Evolutionary conservation across 2,113 vertebrate species (phyloP).

Genomic region (Vidua chalybeata): DNA sequence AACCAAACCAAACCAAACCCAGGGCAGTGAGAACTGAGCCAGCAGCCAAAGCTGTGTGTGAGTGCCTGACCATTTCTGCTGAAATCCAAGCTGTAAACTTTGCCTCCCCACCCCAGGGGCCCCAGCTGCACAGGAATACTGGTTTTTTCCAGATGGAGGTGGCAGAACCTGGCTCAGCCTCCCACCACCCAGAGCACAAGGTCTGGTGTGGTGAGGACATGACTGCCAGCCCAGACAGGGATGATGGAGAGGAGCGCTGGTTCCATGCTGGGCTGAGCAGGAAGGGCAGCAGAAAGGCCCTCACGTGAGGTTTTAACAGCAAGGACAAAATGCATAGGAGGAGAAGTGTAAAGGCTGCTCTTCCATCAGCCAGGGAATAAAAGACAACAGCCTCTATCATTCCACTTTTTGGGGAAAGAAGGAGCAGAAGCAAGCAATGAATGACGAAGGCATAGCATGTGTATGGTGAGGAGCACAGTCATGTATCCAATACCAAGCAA

Average conservation of each 20-base stretch:
- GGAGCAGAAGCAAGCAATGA: not conserved
- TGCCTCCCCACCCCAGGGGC: not conserved
- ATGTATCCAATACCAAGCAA: not conserved
- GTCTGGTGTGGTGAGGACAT: accelerated
- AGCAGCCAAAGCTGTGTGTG: not conserved
- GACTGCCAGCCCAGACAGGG: not conserved
- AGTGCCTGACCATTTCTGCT: not conserved
- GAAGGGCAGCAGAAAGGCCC: not conserved
- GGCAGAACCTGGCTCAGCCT: not conserved
- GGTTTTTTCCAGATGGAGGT: not conserved
- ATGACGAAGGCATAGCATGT: not conserved
- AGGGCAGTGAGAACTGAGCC: not conserved
- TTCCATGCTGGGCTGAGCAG: not conserved
- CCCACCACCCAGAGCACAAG: not conserved
- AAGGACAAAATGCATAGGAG: accelerated
- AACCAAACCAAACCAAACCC: not conserved
- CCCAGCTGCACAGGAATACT: not conserved
- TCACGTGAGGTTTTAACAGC: not conserved
- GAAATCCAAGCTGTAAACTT: not conserved
- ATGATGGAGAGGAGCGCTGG: not conserved
- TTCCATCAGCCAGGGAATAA: not conserved
- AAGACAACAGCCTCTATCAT: not conserved
- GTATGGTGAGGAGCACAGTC: not conserved
- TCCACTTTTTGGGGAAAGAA: not conserved
- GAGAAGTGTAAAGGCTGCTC: not conserved